Percentiles rank a stretch among this genome's conserved stretches.
Conservation (phyloP, 2,113 vertebrate genomes). For the Pontoporia blainvillei region DNA sequence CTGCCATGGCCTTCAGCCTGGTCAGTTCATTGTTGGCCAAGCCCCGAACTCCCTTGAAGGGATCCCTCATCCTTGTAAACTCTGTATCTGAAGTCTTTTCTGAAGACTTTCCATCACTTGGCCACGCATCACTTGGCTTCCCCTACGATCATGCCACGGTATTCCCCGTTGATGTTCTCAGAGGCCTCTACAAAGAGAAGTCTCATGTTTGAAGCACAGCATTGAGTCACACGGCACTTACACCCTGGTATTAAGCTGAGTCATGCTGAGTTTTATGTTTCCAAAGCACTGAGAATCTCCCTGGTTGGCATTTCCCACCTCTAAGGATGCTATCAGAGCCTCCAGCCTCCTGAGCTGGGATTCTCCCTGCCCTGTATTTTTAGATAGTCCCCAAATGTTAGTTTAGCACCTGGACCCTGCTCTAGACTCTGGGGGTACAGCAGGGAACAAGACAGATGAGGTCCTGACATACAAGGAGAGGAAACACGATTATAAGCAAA, state of each 20-base stretch:
- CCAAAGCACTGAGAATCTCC: not conserved
- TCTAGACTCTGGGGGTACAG: not conserved
- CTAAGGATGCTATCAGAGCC: not conserved
- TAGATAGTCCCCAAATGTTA: not conserved
- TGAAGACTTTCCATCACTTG: not conserved
- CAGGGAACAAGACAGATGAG: not conserved
- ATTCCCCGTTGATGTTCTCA: not conserved
- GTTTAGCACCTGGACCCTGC: not conserved
- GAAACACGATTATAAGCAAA: not conserved
- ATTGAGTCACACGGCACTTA: not conserved
- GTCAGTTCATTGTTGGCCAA: too few species aligned
- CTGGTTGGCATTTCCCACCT: not conserved
- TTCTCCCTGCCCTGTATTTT: not conserved
- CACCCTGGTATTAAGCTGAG: slow-evolving; percentile 3
- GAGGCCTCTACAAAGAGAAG: slow-evolving; percentile 11
- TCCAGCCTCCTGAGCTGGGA: not conserved
- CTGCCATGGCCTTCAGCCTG: too few species aligned
- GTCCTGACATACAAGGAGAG: not conserved
- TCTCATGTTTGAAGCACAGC: not conserved
- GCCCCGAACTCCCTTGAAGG: not conserved
- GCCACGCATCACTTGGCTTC: not conserved
- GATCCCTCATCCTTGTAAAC: rapidly evolving
- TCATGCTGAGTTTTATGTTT: not conserved
- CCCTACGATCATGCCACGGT: not conserved
- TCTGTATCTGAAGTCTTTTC: not conserved